These are phyloP conservation scores for Equus quagga DNA, from an alignment of 2,113 vertebrate genomes.

Conservation along the genomic window DNA sequence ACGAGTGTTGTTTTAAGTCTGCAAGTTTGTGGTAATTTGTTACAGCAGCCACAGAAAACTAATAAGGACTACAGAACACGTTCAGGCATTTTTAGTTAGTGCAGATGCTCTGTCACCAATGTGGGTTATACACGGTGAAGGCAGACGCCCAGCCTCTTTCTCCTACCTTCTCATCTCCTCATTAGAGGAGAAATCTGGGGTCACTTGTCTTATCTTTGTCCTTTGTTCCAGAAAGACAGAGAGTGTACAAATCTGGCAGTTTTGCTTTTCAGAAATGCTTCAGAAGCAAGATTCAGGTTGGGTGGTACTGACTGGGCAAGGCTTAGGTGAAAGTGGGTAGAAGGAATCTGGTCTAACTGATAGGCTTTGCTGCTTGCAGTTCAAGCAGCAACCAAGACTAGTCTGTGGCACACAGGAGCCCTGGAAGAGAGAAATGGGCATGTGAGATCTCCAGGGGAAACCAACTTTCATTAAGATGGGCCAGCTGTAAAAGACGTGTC, in stretches of 20 bases:
- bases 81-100: constrained; percentile 26
- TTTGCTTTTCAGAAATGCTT: constrained; percentile 50
- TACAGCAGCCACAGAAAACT: constrained; percentile 27
- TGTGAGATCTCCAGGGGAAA: background rate
- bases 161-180: background rate
- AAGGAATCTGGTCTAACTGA: background rate
- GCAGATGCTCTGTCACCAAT: background rate
- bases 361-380: background rate
- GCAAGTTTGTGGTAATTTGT: constrained; percentile 33
- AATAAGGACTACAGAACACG: constrained; percentile 15
- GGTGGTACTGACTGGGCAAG: background rate
- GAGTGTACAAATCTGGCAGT: background rate
- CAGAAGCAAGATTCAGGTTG: constrained; percentile 23
- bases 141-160: background rate
- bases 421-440: background rate
- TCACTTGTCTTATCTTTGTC: background rate
- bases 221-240: constrained; percentile 46
- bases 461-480: constrained; percentile 19
- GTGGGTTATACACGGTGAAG: background rate
- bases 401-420: background rate
- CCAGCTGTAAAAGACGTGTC: constrained; percentile 5
- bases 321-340: background rate
- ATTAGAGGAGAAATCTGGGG: constrained; percentile 26
- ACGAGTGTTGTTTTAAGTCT: constrained; percentile 26
- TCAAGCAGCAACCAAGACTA: background rate